phyloP scores from a whole-genome alignment of 2,113 vertebrate genomes.

The Platysteira castanea region DNA sequence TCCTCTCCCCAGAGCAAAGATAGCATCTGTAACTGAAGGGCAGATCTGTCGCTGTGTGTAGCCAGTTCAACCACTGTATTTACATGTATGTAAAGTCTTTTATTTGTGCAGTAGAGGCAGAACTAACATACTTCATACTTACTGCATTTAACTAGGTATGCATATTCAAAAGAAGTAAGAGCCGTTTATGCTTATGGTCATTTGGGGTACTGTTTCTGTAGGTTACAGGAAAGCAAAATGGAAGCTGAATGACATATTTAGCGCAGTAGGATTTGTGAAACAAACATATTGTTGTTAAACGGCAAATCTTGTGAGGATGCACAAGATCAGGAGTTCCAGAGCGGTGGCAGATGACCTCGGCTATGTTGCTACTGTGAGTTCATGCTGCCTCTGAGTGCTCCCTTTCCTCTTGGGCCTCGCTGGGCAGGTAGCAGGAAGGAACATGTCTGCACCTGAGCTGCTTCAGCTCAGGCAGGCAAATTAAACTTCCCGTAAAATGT shows the following conservation, averaged over 20 bases:
- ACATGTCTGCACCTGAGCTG: background rate
- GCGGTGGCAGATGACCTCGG: fast-evolving
- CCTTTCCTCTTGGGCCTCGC: background rate
- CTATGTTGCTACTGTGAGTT: background rate
- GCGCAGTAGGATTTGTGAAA: background rate
- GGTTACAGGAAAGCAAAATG: background rate
- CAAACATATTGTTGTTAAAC: background rate
- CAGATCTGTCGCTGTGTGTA: background rate
- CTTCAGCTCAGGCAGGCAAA: background rate
- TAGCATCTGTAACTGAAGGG: background rate
- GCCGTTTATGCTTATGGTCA: background rate
- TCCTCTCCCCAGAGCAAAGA: background rate
- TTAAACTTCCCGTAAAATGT: background rate
- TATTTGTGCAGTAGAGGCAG: background rate
- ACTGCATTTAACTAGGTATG: background rate
- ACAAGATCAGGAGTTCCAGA: background rate
- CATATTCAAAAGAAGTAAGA: background rate
- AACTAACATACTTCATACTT: background rate
- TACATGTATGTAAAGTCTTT: background rate
- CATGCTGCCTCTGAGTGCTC: background rate
- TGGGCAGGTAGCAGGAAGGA: background rate
- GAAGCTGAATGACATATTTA: background rate
- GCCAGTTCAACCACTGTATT: background rate
- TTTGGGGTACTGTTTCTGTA: background rate
- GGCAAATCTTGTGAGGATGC: background rate